phyloP scores from a whole-genome alignment of 2,113 vertebrate genomes.

The Pogonocichla stellata region DNA sequence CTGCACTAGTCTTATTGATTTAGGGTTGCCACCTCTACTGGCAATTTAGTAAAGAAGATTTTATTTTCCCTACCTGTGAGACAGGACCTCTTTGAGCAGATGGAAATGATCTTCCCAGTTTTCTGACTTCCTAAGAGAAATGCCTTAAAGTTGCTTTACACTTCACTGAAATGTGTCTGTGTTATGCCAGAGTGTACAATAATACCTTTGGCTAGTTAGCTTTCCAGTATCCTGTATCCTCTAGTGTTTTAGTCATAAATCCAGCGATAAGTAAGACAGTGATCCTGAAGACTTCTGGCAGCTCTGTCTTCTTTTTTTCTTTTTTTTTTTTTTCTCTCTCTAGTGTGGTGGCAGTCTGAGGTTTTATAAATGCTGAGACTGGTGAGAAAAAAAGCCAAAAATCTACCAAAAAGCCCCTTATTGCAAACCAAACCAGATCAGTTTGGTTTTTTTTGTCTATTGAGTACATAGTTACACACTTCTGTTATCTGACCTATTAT shows the following conservation, averaged over 20 bases:
- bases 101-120: not conserved
- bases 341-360: not conserved
- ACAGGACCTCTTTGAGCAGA: not conserved
- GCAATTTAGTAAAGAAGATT: not conserved
- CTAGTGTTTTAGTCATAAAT: not conserved
- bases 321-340: not conserved
- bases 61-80: not conserved
- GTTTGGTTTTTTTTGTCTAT: not conserved
- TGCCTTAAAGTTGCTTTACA: not conserved
- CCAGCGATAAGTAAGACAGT: not conserved
- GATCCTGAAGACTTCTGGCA: not conserved
- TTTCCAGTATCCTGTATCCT: not conserved
- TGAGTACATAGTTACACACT: not conserved
- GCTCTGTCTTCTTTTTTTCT: not conserved
- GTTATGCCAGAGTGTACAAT: not conserved
- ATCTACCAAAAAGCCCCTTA: not conserved
- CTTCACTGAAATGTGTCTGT: not conserved
- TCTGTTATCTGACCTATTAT: not conserved
- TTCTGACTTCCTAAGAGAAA: not conserved
- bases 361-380: not conserved
- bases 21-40: not conserved
- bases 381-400: not conserved
- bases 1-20: not conserved
- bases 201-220: not conserved
- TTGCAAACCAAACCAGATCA: not conserved